Evolutionary conservation across 2,888 invertebrate species (phyloP).

Genomic region (Aricia artaxerxes): DNA sequence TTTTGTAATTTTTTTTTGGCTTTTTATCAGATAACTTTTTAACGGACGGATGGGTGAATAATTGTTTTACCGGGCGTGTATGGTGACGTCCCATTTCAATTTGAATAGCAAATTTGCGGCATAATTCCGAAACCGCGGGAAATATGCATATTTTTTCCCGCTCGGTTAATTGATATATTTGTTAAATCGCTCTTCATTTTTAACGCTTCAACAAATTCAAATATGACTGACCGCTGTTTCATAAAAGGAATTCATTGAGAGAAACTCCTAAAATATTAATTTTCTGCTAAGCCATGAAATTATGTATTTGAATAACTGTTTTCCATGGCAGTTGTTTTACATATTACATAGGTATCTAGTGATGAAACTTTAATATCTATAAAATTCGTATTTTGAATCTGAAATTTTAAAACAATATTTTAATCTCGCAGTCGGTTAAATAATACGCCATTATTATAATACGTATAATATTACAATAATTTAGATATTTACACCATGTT

Average conservation of each 20-base stretch:
- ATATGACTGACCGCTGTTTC: neutral
- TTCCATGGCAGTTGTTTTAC: neutral
- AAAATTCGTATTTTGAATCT: too few species aligned
- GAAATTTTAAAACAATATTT: too few species aligned
- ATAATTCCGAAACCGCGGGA: slow-evolving; percentile 54
- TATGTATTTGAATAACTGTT: neutral
- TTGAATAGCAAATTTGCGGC: slow-evolving; percentile 54
- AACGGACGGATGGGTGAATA: slow-evolving; percentile 52
- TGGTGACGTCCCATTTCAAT: slow-evolving; percentile 57
- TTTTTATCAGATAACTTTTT: slow-evolving; percentile 47
- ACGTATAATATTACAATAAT: too few species aligned
- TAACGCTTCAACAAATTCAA: slow-evolving; percentile 12
- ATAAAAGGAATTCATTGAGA: neutral
- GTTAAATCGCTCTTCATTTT: slow-evolving; percentile 40
- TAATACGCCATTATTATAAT: too few species aligned
- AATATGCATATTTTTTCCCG: slow-evolving; percentile 54
- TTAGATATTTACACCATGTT: too few species aligned
- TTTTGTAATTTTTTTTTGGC: slow-evolving; percentile 36
- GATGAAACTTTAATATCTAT: too few species aligned
- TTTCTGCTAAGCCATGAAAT: neutral
- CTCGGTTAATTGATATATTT: slow-evolving; percentile 42
- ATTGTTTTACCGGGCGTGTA: slow-evolving; percentile 53
- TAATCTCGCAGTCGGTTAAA: too few species aligned
- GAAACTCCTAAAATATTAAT: neutral
- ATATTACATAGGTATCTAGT: too few species aligned